Evolutionary conservation across 2,888 invertebrate species (phyloP).

Genomic region (Eudasyphora cyanicolor): DNA sequence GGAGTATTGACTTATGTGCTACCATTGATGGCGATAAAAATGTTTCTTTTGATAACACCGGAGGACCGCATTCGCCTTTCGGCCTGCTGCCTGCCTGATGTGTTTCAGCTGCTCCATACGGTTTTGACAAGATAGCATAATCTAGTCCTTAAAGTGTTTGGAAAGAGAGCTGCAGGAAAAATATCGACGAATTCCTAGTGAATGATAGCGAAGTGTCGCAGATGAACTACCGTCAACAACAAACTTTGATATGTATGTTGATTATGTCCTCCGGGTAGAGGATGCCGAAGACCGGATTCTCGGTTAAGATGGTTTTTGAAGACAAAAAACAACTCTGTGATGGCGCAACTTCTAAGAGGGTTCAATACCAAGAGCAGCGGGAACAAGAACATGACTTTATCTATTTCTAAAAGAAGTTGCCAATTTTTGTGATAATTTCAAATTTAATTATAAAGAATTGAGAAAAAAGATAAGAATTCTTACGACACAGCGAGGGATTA

Average conservation of each 20-base stretch:
- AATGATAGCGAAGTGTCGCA: neutral
- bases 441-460: too few relatives aligned
- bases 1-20: neutral
- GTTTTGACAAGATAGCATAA: neutral
- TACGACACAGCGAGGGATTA: too few relatives aligned
- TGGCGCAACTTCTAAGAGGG: too few relatives aligned
- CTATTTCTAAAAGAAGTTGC: too few relatives aligned
- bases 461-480: too few relatives aligned
- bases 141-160: slow-evolving; percentile 12
- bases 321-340: too few relatives aligned
- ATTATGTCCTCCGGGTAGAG: neutral
- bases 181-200: neutral
- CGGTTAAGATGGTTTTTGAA: neutral
- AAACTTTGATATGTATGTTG: neutral
- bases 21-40: slow-evolving; percentile 20
- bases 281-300: neutral
- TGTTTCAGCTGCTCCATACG: neutral
- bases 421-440: too few relatives aligned
- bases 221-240: slow-evolving; percentile 11
- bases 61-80: neutral
- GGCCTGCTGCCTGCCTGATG: neutral
- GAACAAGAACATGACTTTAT: too few relatives aligned
- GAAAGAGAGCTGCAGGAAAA: neutral
- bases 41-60: slow-evolving; percentile 9
- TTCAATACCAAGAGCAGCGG: too few relatives aligned